A percentile compares a stretch with the other conserved stretches of the same genome.
Conservation (phyloP, 2,113 vertebrate genomes). For the Equus przewalskii region DNA sequence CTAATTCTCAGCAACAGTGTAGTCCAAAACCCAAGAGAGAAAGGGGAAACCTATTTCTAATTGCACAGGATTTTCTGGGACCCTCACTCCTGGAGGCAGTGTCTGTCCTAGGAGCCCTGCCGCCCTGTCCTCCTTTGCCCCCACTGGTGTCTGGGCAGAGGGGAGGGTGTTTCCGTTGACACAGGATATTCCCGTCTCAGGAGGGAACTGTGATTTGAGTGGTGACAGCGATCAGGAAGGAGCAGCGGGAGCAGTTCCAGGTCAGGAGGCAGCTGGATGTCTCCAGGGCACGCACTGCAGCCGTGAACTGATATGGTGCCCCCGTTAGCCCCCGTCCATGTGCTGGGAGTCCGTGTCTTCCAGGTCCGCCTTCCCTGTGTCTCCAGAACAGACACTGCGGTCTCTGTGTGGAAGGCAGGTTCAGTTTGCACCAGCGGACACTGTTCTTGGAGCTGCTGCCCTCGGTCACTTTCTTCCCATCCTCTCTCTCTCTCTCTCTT, state of each 20-base stretch:
- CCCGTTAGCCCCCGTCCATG: rapidly evolving
- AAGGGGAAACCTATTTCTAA: background rate
- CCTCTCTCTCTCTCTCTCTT: background rate
- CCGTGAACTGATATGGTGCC: rapidly evolving
- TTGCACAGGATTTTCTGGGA: rapidly evolving
- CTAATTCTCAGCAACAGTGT: rapidly evolving
- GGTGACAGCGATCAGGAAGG: background rate
- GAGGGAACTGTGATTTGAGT: background rate
- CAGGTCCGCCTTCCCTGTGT: background rate
- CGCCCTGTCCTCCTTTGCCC: background rate
- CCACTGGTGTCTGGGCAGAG: too few relatives aligned
- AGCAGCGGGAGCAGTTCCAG: background rate
- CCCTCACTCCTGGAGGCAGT: too few relatives aligned
- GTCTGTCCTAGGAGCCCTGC: background rate
- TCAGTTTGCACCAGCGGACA: too few relatives aligned
- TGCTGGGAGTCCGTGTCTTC: background rate
- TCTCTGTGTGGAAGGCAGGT: background rate
- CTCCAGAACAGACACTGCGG: background rate
- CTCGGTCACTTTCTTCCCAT: too few relatives aligned
- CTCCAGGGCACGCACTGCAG: rapidly evolving
- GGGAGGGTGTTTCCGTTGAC: rapidly evolving
- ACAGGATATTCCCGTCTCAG: background rate
- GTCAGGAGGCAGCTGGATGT: background rate
- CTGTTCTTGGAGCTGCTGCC: background rate
- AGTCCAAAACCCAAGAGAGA: too few relatives aligned